These are phyloP conservation scores for Halcyon malimbica DNA, from an alignment of 2,113 vertebrate species.

Conservation along the genomic window DNA sequence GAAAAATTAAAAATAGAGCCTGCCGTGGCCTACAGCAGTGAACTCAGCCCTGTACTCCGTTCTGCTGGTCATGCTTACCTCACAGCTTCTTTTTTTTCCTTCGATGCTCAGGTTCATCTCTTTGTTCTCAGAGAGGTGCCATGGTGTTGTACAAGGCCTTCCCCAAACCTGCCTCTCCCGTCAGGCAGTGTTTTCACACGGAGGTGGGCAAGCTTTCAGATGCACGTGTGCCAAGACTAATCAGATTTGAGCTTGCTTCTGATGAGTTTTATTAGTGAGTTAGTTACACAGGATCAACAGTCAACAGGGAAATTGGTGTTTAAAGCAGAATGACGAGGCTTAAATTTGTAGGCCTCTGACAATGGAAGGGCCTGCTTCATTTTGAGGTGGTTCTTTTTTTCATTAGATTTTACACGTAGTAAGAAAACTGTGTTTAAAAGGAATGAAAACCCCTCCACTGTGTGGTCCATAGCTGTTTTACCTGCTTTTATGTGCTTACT, in stretches of 20 bases:
- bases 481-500: neutral
- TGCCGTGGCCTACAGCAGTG: neutral
- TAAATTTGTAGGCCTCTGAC: neutral
- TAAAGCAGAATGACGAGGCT: neutral
- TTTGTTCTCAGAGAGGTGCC: neutral
- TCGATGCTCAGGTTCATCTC: neutral
- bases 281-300: neutral
- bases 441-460: neutral
- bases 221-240: neutral
- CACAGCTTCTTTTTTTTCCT: neutral
- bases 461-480: neutral
- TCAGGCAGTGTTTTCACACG: neutral
- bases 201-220: neutral
- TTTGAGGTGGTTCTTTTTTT: neutral
- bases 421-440: neutral
- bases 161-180: neutral
- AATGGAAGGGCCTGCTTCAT: neutral
- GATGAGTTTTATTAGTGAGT: neutral
- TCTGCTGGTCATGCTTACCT: neutral
- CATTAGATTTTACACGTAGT: neutral
- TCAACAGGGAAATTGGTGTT: neutral
- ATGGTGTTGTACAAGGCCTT: neutral
- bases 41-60: rapidly evolving
- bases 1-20: neutral
- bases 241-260: neutral